Percentiles rank a stretch among this genome's conserved stretches.
phyloP scores from a whole-genome alignment of 2,797 vertebrate species.

The Onychomys leucogaster region DNA sequence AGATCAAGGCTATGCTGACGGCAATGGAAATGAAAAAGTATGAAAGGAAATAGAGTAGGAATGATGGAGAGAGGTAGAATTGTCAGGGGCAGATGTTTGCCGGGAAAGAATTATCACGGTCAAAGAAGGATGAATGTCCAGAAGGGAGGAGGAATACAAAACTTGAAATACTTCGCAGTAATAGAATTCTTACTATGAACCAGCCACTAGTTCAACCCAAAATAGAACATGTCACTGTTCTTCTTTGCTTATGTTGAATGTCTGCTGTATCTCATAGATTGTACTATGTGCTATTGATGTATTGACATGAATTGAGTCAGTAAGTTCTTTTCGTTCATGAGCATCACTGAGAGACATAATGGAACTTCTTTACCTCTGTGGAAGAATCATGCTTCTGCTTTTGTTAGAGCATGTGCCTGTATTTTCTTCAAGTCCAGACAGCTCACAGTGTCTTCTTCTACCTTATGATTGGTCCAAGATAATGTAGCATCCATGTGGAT shows the following conservation, averaged over 20 bases:
- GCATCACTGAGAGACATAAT: neutral
- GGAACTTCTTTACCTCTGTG: neutral
- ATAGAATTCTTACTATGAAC: neutral
- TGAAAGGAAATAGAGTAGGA: neutral
- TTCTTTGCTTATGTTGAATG: neutral
- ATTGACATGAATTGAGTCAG: neutral
- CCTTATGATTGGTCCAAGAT: neutral
- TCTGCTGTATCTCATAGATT: neutral
- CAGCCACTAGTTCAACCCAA: neutral
- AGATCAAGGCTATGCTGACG: neutral
- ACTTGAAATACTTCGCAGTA: neutral
- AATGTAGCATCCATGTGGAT: rapidly evolving
- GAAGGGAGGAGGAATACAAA: neutral
- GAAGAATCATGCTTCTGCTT: neutral
- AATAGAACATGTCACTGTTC: neutral
- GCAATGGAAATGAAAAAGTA: neutral
- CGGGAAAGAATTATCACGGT: neutral
- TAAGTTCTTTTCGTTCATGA: neutral
- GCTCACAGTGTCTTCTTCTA: rapidly evolving
- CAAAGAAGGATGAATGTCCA: neutral
- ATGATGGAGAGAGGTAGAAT: neutral
- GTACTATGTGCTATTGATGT: neutral
- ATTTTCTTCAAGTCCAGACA: neutral
- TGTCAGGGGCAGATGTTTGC: neutral
- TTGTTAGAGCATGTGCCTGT: neutral